Evolutionary conservation across 2,888 invertebrate genomes (phyloP).

Genomic region (Drosophila dives): DNA sequence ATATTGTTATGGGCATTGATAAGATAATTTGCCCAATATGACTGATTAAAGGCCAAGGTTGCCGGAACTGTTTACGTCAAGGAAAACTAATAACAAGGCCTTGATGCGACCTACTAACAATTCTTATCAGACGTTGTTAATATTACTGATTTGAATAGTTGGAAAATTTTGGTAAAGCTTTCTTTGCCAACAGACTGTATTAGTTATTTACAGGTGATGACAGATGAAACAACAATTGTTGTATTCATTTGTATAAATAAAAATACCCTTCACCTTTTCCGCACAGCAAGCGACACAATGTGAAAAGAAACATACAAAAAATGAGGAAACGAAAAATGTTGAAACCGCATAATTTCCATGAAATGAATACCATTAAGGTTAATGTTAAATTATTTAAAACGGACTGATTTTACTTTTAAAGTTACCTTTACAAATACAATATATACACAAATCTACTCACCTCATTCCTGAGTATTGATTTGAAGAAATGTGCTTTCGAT

Average conservation of each 20-base stretch:
- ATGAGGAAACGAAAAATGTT: conserved; percentile 41
- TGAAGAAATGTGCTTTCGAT: not conserved
- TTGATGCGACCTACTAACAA: conserved; percentile 30
- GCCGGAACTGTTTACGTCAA: conserved; percentile 21
- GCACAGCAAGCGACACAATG: conserved; percentile 15
- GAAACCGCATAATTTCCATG: conserved; percentile 36
- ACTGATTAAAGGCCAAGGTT: conserved; percentile 38
- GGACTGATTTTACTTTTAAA: not conserved
- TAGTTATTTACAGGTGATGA: not conserved
- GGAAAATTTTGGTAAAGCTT: not conserved
- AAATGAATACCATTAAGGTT: conserved; percentile 23
- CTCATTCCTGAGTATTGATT: not conserved
- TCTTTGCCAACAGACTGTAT: not conserved
- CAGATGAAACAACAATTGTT: conserved; percentile 10
- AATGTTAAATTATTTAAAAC: conserved; percentile 17
- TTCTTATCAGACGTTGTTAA: conserved; percentile 34
- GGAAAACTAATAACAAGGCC: conserved; percentile 23
- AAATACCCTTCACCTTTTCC: conserved; percentile 25
- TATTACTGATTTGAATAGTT: not conserved
- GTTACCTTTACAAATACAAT: not conserved
- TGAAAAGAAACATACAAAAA: conserved; percentile 16
- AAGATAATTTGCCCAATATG: conserved; percentile 24
- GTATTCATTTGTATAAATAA: conserved; percentile 3
- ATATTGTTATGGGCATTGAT: conserved; percentile 17
- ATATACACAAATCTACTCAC: not conserved